phyloP scores from a whole-genome alignment of 2,797 vertebrate genomes.

The Octomys mimax region DNA sequence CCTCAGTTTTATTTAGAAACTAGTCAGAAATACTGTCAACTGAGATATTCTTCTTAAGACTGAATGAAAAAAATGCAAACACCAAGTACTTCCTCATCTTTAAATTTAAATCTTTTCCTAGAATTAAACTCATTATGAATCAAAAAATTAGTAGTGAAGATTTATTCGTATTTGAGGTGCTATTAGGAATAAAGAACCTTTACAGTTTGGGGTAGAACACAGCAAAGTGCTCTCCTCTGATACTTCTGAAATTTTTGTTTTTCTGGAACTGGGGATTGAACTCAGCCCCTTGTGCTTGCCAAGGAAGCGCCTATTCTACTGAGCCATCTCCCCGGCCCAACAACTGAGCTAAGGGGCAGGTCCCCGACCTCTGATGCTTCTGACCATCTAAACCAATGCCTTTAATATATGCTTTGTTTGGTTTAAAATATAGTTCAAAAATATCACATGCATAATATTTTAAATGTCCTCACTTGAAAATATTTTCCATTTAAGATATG shows the following conservation, averaged over 20 bases:
- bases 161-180: slow-evolving; percentile 20
- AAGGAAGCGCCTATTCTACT: too few relatives aligned
- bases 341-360: too few relatives aligned
- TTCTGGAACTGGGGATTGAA: too few relatives aligned
- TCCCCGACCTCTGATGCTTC: background rate
- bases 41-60: background rate
- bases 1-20: background rate
- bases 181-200: slow-evolving; percentile 36
- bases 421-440: slow-evolving; percentile 47
- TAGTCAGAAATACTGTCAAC: background rate
- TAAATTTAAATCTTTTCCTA: slow-evolving; percentile 60
- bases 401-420: background rate
- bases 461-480: slow-evolving; percentile 8
- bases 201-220: background rate
- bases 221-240: background rate
- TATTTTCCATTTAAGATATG: slow-evolving; percentile 43
- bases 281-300: too few relatives aligned
- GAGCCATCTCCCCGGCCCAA: too few relatives aligned
- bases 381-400: slow-evolving; percentile 14
- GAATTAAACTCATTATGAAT: slow-evolving; percentile 46
- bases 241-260: background rate
- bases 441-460: background rate
- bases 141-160: slow-evolving; percentile 22
- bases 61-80: background rate
- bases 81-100: background rate